Conservation (phyloP, 2,797 vertebrate genomes). For the Mallotus villosus region DNA sequence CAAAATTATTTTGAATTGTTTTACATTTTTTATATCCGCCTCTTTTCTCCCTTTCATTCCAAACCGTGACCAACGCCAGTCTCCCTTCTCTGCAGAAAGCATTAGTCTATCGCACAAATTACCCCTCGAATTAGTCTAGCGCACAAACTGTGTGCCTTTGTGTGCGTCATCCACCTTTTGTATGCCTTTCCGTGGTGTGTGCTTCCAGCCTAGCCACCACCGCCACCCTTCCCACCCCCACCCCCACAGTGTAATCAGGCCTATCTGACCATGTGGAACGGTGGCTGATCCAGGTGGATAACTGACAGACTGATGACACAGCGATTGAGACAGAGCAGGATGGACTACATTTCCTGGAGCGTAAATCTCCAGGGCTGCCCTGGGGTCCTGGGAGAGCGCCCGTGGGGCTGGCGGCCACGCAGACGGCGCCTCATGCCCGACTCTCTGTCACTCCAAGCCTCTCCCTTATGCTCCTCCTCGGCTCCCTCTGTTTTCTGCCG, state of each 20-base stretch:
- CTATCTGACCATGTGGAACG: conserved; percentile 21
- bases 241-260: conserved; percentile 28
- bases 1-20: too few relatives aligned
- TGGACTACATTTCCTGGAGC: conserved; percentile 29
- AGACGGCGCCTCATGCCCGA: conserved; percentile 36
- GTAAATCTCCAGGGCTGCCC: conserved; percentile 39
- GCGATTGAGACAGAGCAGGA: conserved; percentile 34
- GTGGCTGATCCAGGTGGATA: conserved; percentile 44
- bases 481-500: too few relatives aligned
- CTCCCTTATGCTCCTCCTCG: too few relatives aligned
- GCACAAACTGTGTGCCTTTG: too few relatives aligned
- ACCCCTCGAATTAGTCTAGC: too few relatives aligned
- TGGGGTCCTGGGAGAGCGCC: conserved; percentile 22
- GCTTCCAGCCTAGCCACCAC: not conserved
- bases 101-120: too few relatives aligned
- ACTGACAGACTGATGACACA: conserved; percentile 47
- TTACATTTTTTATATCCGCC: too few relatives aligned
- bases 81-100: too few relatives aligned
- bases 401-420: conserved; percentile 25
- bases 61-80: too few relatives aligned
- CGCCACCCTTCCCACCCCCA: not conserved
- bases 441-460: conserved; percentile 13
- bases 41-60: too few relatives aligned
- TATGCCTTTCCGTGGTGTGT: not conserved
- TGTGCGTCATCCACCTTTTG: not conserved